These are phyloP conservation scores for Columba janthina DNA, from an alignment of 2,113 vertebrate species.

Conservation along the genomic window DNA sequence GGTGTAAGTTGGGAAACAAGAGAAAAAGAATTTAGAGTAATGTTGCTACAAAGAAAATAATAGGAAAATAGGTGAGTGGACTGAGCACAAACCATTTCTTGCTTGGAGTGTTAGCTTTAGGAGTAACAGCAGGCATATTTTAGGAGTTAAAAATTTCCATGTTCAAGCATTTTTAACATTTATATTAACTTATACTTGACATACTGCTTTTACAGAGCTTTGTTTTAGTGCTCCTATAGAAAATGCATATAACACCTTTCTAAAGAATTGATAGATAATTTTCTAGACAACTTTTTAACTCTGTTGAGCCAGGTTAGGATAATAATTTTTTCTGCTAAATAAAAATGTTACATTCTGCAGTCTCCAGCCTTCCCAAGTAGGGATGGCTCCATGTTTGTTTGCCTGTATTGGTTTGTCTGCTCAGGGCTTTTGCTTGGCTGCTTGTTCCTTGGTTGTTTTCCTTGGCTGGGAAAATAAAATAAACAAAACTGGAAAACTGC, in stretches of 20 bases:
- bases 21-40: not conserved
- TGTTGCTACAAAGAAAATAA: not conserved
- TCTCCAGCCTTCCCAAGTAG: not conserved
- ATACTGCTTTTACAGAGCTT: not conserved
- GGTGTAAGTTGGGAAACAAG: rapidly evolving
- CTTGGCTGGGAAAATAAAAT: not conserved
- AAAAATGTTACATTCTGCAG: not conserved
- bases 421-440: not conserved
- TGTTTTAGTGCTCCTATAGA: not conserved
- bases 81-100: not conserved
- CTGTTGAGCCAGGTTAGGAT: not conserved
- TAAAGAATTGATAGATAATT: not conserved
- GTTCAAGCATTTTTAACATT: not conserved
- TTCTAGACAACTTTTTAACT: not conserved
- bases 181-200: not conserved
- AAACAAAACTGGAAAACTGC: not conserved
- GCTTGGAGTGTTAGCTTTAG: not conserved
- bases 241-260: not conserved
- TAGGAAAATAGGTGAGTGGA: not conserved
- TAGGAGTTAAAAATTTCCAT: not conserved
- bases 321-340: not conserved
- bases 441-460: not conserved
- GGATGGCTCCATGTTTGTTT: not conserved
- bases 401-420: not conserved
- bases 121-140: not conserved